phyloP scores from a whole-genome alignment of 1,140 invertebrate species.

The Hormaphis cornu region DNA sequence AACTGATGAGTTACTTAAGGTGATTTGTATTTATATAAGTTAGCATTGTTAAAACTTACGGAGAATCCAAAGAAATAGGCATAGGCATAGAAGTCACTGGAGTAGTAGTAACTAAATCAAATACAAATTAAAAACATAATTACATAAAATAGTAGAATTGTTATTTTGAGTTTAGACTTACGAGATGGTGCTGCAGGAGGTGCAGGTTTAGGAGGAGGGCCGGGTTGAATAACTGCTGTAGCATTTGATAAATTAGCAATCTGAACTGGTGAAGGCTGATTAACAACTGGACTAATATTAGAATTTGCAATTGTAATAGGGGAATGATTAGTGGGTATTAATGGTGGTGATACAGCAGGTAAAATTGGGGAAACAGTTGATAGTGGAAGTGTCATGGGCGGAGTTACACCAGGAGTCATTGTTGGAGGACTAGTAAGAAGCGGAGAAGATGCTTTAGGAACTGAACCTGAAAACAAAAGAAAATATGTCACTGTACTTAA shows the following conservation, averaged over 20 bases:
- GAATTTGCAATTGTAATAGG: background rate
- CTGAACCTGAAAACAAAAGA: conserved; percentile 9
- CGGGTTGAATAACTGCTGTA: background rate
- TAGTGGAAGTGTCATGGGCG: conserved; percentile 38
- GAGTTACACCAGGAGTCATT: conserved; percentile 36
- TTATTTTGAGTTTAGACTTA: background rate
- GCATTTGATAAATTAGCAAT: background rate
- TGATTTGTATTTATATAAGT: too few relatives aligned
- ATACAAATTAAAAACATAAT: conserved; percentile 11
- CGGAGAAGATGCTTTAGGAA: conserved; percentile 33
- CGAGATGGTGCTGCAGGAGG: conserved; percentile 1
- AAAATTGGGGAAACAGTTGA: conserved; percentile 3
- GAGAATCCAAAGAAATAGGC: conserved; percentile 20
- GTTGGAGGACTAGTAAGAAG: conserved; percentile 28
- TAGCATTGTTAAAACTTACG: too few relatives aligned
- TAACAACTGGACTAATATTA: background rate
- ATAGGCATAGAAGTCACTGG: conserved; percentile 36
- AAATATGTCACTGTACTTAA: background rate
- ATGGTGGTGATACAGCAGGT: background rate
- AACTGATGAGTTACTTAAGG: too few relatives aligned
- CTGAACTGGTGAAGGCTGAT: conserved; percentile 1
- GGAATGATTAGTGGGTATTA: background rate
- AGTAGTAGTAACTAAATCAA: conserved; percentile 7
- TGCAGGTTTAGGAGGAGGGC: background rate
- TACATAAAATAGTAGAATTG: conserved; percentile 22